These are phyloP conservation scores for Heliconius hewitsoni DNA, from an alignment of 1,140 invertebrate genomes.

Conservation along the genomic window DNA sequence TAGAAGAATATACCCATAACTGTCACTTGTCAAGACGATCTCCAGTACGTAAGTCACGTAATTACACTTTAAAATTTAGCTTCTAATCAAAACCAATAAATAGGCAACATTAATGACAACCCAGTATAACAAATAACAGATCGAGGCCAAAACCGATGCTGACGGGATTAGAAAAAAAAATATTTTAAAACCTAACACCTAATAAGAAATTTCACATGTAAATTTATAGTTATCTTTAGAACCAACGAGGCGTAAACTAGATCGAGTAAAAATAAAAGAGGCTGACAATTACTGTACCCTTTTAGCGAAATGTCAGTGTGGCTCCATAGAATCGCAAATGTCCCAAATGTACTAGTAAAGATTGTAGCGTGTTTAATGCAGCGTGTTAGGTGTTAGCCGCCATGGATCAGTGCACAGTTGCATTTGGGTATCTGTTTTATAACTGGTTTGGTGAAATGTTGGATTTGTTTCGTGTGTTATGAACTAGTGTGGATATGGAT, in stretches of 20 bases:
- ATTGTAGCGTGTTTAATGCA: slow-evolving; percentile 56
- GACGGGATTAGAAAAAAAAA: not conserved
- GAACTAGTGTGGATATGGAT: not conserved
- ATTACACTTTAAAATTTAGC: no score
- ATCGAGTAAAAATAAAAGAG: slow-evolving; percentile 43
- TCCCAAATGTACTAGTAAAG: slow-evolving; percentile 58
- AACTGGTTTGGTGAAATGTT: not conserved
- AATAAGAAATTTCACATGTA: not conserved
- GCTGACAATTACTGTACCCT: slow-evolving; percentile 59
- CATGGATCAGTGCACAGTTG: slow-evolving; percentile 55
- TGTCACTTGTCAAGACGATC: no score
- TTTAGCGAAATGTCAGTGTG: slow-evolving; percentile 62
- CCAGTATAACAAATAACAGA: no score
- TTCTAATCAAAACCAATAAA: no score
- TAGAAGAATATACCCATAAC: no score
- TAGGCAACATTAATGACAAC: no score
- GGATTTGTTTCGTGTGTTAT: not conserved
- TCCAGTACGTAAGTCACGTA: no score
- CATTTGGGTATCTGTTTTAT: slow-evolving; percentile 21
- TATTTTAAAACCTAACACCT: not conserved
- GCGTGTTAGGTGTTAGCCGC: slow-evolving; percentile 46
- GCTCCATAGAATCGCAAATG: slow-evolving; percentile 60
- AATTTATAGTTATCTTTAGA: not conserved
- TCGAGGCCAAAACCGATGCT: not conserved
- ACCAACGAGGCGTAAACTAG: slow-evolving; percentile 30